Conservation (phyloP, 2,797 vertebrate species). For the Antennarius maculatus region DNA sequence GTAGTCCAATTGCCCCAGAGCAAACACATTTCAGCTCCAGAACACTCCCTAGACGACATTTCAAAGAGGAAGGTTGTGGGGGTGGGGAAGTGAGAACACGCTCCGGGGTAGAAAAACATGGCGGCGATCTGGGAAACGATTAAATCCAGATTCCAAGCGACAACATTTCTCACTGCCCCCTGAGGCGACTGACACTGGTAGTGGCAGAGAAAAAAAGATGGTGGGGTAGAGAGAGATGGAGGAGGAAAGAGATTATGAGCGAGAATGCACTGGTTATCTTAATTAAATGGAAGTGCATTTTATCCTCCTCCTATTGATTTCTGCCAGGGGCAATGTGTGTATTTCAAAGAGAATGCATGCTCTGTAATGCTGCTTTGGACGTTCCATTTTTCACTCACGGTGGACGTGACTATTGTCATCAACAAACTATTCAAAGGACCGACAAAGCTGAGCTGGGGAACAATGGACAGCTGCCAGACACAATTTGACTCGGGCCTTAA, state of each 20-base stretch:
- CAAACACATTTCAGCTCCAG: slow-evolving; percentile 55
- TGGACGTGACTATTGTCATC: slow-evolving; percentile 40
- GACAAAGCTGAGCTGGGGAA: slow-evolving; percentile 39
- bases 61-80: slow-evolving; percentile 39
- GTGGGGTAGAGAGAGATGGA: slow-evolving; percentile 37
- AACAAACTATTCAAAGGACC: slow-evolving; percentile 43
- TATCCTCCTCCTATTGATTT: slow-evolving; percentile 73
- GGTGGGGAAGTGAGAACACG: slow-evolving; percentile 52
- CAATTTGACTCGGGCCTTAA: slow-evolving; percentile 23
- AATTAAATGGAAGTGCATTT: slow-evolving; percentile 80
- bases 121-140: slow-evolving; percentile 68
- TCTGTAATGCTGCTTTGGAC: slow-evolving; percentile 33
- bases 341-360: slow-evolving; percentile 54
- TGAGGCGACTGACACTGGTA: slow-evolving; percentile 53
- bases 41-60: slow-evolving; percentile 62
- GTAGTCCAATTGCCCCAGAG: slow-evolving; percentile 51
- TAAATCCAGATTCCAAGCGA: slow-evolving; percentile 72
- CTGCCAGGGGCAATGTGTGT: slow-evolving; percentile 58
- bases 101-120: slow-evolving; percentile 68
- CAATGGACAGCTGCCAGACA: slow-evolving; percentile 38
- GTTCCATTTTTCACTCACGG: slow-evolving; percentile 18
- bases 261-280: slow-evolving; percentile 74
- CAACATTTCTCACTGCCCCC: slow-evolving; percentile 57
- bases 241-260: slow-evolving; percentile 60
- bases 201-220: slow-evolving; percentile 38